Conservation (phyloP, 1,140 invertebrate genomes). For the Brachionus koreanus region DNA sequence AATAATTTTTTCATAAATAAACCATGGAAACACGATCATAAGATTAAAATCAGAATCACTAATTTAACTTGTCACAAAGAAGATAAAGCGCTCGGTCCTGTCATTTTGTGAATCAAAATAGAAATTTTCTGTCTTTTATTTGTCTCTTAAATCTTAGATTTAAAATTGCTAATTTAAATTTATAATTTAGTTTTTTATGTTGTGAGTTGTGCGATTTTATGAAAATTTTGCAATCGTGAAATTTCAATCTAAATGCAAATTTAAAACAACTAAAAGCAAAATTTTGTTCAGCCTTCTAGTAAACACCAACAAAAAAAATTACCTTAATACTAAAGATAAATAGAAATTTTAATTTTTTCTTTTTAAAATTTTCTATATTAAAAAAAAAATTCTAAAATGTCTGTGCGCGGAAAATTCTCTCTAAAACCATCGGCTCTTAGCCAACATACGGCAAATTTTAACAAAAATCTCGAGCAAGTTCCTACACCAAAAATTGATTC, state of each 20-base stretch:
- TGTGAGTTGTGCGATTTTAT: not conserved
- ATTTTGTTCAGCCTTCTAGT: constrained; percentile 14
- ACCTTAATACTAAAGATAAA: constrained; percentile 26
- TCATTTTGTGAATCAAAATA: not conserved
- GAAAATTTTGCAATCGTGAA: constrained; percentile 27
- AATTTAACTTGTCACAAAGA: not conserved
- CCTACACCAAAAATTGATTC: constrained; percentile 26
- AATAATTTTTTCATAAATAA: not conserved
- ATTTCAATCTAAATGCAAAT: constrained; percentile 7
- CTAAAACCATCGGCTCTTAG: constrained; percentile 30
- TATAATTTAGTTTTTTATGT: not conserved
- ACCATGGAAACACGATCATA: not conserved
- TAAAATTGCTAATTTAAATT: not conserved
- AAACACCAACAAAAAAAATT: not conserved
- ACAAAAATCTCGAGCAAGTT: constrained; percentile 34
- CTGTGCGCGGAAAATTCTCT: constrained; percentile 22
- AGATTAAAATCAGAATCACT: not conserved
- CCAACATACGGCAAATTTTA: constrained; percentile 40
- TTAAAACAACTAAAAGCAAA: not conserved
- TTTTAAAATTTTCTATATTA: not conserved
- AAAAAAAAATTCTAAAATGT: not conserved
- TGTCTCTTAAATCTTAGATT: not conserved
- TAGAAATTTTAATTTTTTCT: constrained; percentile 10
- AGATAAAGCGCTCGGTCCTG: not conserved
- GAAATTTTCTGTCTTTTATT: not conserved